A percentile compares a stretch with the other conserved stretches of the same genome.
Conservation (phyloP, 2,888 invertebrate genomes). For the Sphaerophoria taeniata region DNA sequence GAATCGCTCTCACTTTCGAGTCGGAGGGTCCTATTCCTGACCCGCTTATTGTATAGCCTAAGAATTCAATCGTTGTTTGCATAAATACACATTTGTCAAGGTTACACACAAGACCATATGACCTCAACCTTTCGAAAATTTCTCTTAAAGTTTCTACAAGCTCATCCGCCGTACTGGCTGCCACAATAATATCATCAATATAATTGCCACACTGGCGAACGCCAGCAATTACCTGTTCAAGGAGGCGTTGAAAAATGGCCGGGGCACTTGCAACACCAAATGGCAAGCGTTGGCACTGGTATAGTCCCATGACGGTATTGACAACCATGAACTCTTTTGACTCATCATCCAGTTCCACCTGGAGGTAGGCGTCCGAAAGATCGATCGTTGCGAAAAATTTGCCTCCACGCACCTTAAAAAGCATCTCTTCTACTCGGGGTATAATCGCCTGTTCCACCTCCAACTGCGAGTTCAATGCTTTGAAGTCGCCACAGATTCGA, state of each 20-base stretch:
- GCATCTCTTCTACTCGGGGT: constrained; percentile 30
- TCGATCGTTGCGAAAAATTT: constrained; percentile 32
- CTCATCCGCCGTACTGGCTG: constrained; percentile 31
- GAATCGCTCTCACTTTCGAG: constrained; percentile 5
- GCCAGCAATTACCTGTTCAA: constrained; percentile 51
- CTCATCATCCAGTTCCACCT: constrained; percentile 15
- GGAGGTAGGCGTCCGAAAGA: constrained; percentile 20
- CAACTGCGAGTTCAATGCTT: constrained; percentile 45
- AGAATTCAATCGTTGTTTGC: background rate
- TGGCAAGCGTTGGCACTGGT: constrained; percentile 55
- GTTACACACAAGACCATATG: constrained; percentile 2
- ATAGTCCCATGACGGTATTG: constrained; percentile 42
- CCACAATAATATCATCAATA: constrained; percentile 44
- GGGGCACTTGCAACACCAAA: constrained; percentile 63
- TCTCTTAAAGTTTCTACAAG: background rate
- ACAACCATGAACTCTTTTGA: constrained; percentile 2
- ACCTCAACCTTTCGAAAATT: background rate
- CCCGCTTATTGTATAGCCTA: background rate
- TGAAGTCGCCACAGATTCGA: constrained; percentile 52
- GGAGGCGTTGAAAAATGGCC: constrained; percentile 51
- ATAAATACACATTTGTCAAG: background rate
- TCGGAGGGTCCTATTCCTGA: constrained; percentile 10
- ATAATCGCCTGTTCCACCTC: constrained; percentile 14
- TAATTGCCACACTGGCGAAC: constrained; percentile 34
- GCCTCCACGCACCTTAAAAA: constrained; percentile 22